Evolutionary conservation across 1,140 invertebrate species (phyloP), one percentile per base, ranked within the genome.

Genomic region (Cotesia glomerata): DNA sequence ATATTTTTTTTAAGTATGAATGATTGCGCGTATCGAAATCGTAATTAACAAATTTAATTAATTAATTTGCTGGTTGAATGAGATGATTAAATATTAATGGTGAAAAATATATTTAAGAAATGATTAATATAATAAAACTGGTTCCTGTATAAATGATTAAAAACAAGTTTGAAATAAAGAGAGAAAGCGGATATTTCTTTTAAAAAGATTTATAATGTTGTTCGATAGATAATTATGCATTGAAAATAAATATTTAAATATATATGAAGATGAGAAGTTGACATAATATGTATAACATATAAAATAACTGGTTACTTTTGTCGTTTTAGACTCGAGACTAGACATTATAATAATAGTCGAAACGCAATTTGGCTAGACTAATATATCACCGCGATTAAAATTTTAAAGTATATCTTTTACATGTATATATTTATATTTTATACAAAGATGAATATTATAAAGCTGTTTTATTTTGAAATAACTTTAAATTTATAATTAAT

Each of bases 111-210:
- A 26, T 26, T 26, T 26, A 26, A 26, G 18, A 26, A 39, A 39
- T 39, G 39, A 39, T 39, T 39, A 39, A 26, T 26, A 26, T 26
- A 26, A 26, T 26, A 26, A 26, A 26, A 26, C 18, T 26, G 18
- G 18, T 26, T 26, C 18, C 18, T 26, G 39, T 39, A 11, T 39
- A 11, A 39, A 39, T 39, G 39, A 39, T 39, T 39, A 13, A 32
- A n/a, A 13, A 58, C 1, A 13, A 13, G 26, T 5, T 58, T 58
- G 45, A 51, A 9, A 52, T n/a, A 13, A 7, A 18, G 54, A 32
- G 54, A 32, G 54, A 58, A 58, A 18, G 39, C 39, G 39, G 52
- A 35, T 45, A 66, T 49, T 14, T 66, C 18, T 66, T 66, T 66
- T 49, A 45, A 64, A 34, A n/a, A 64, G 35, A 8, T 16, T 32